phyloP scores from a whole-genome alignment of 2,888 invertebrate species.

The Pheosia gnoma region DNA sequence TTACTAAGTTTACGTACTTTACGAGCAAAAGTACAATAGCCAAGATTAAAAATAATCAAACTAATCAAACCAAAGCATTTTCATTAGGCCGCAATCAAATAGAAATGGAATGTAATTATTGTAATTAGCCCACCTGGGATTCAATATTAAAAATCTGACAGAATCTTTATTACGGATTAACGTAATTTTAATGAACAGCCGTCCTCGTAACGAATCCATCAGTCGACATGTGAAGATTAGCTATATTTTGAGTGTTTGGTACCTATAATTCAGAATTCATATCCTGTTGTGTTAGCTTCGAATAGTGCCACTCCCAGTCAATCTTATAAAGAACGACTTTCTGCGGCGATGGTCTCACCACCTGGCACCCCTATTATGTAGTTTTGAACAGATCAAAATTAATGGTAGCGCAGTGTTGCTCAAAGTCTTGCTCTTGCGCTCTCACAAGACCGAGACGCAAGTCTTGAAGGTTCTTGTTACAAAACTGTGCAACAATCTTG shows the following conservation, averaged over 20 bases:
- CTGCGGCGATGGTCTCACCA: too few species aligned
- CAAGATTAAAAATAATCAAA: neutral
- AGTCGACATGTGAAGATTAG: neutral
- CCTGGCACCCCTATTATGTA: too few species aligned
- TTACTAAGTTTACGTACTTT: neutral
- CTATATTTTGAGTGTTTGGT: neutral
- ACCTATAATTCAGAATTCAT: too few species aligned
- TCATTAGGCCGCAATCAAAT: constrained; percentile 23
- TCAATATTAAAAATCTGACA: constrained; percentile 32
- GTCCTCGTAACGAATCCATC: neutral
- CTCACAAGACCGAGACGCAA: too few species aligned
- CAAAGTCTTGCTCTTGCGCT: too few species aligned
- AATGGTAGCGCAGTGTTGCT: too few species aligned
- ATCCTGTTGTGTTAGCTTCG: too few species aligned
- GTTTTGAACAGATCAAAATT: too few species aligned
- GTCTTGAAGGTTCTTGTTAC: too few species aligned
- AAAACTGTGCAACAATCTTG: too few species aligned
- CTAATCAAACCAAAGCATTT: constrained; percentile 11
- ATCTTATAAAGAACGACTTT: too few species aligned
- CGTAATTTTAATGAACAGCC: constrained; percentile 3
- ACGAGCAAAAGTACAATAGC: neutral
- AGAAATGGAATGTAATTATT: constrained; percentile 34
- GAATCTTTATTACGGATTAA: constrained; percentile 21
- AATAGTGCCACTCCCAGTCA: too few species aligned
- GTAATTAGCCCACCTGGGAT: constrained; percentile 26